These are phyloP conservation scores for Pseudorhiza aurosa DNA, from an alignment of 30 jellyfish, hydroid and myxozoan species.

Conservation along the genomic window DNA sequence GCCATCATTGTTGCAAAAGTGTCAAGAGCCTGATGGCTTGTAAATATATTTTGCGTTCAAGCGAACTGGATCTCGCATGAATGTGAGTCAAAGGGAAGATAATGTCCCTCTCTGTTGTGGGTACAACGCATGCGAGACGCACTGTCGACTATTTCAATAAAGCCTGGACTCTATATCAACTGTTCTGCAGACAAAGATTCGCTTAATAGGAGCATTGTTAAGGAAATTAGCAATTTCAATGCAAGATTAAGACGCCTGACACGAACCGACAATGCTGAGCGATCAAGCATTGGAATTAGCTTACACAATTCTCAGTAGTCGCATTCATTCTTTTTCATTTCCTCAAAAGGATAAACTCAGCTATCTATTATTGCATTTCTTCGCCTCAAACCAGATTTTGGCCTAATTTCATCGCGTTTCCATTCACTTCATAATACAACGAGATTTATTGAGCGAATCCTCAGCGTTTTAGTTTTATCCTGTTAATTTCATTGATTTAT, in stretches of 20 bases:
- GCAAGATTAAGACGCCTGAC: constrained; percentile 17
- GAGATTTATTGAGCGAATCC: constrained; percentile 72
- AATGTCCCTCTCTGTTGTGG: neutral
- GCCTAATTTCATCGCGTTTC: constrained; percentile 47
- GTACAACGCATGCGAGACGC: neutral
- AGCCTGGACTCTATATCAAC: neutral
- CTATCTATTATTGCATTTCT: constrained; percentile 66
- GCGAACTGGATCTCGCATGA: no score
- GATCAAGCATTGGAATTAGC: constrained; percentile 19
- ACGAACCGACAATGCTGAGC: constrained; percentile 6
- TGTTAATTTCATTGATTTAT: constrained; percentile 63
- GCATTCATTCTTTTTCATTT: constrained; percentile 33
- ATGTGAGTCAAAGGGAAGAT: no score
- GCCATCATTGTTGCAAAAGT: no score
- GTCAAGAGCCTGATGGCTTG: no score
- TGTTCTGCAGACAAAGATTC: constrained; percentile 15
- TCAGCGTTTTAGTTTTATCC: constrained; percentile 65
- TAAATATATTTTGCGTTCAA: no score
- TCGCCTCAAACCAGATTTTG: constrained; percentile 75
- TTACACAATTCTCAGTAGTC: constrained; percentile 44
- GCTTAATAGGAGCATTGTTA: constrained; percentile 1
- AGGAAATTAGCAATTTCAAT: constrained; percentile 2
- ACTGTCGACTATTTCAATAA: neutral
- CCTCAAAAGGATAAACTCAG: constrained; percentile 67
- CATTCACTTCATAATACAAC: constrained; percentile 31